Base-by-base conservation (phyloP, 2,888 invertebrate species). In the Furcula furcula region DNA sequence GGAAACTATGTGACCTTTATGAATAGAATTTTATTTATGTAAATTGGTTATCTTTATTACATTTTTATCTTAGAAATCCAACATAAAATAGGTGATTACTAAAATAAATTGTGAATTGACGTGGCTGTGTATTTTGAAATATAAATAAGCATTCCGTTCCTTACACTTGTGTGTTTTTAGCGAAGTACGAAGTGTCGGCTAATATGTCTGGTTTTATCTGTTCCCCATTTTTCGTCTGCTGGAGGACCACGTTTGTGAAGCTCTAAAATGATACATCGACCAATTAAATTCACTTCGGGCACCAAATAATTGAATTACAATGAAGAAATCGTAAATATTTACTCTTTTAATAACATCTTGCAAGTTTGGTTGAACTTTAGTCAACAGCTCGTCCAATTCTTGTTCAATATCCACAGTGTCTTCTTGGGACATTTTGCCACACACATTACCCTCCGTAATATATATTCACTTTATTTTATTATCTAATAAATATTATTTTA, bases 291-390 rank as follows among this genome's bases (percentile, higher is more conserved):
- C 7, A 21, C 7, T 21, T 21, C 3, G 5, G 9, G 7, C 21
- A n/a, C n/a, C n/a, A n/a, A n/a, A n/a, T n/a, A n/a, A n/a, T n/a
- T n/a, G n/a, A n/a, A n/a, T n/a, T n/a, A n/a, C n/a, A n/a, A 12
- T 13, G 7, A 21, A 30, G n/a, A 9, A 30, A 29, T 31, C 30
- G 29, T 42, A 39, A 45, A 56, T 72, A 79, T 78, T 86, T 79
- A 91, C 91, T 76, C 91, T 78, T 74, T 90, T 91, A 59, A 91
- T 84, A 78, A 91, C 90, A 63, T 91, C 90, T 71, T 91, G 90
- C 39, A 91, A 78, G 58, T 89, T 83, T 2, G 91, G 90, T 47
- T 90, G 90, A 14, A 90, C 84, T 60, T 81, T 80, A 9, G 83
- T 77, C 40, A 91, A 56, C 35, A 90, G 76, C 34, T 88, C 71